Percentiles rank a stretch among this genome's conserved stretches.
These are phyloP conservation scores for Zalophus californianus DNA, from an alignment of 2,797 vertebrate genomes.

Conservation along the genomic window DNA sequence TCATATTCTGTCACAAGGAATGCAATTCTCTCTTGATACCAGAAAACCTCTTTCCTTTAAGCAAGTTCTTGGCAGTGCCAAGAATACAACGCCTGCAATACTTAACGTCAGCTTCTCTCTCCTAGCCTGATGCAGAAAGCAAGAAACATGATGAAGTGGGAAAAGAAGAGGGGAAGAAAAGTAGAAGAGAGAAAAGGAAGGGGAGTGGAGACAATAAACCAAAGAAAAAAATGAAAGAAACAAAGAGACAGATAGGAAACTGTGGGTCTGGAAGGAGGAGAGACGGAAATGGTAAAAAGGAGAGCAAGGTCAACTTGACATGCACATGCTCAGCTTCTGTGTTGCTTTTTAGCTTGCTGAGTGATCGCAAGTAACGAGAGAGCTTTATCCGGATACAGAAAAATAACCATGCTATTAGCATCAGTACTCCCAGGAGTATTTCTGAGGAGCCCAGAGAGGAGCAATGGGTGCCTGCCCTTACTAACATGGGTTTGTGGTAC, in stretches of 20 bases:
- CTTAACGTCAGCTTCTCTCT: neutral
- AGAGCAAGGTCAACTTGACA: neutral
- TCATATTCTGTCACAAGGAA: neutral
- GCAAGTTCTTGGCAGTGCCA: neutral
- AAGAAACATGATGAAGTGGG: neutral
- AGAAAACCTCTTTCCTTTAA: neutral
- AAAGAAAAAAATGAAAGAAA: neutral
- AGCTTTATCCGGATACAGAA: neutral
- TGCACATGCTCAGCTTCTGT: neutral
- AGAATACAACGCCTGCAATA: neutral
- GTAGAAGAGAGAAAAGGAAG: neutral
- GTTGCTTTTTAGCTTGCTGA: neutral
- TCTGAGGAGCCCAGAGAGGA: neutral
- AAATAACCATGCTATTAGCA: neutral
- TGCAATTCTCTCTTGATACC: neutral
- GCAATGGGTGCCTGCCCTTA: fast-evolving
- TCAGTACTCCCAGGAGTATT: neutral
- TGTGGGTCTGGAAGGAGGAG: neutral
- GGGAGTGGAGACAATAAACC: neutral
- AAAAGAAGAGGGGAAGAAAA: neutral
- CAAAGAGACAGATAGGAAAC: neutral
- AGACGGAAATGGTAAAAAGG: neutral
- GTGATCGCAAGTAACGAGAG: neutral
- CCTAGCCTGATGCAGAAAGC: neutral
- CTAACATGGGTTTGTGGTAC: fast-evolving